Evolutionary conservation across 2,888 invertebrate genomes (phyloP).

Genomic region (Euclidia mi): DNA sequence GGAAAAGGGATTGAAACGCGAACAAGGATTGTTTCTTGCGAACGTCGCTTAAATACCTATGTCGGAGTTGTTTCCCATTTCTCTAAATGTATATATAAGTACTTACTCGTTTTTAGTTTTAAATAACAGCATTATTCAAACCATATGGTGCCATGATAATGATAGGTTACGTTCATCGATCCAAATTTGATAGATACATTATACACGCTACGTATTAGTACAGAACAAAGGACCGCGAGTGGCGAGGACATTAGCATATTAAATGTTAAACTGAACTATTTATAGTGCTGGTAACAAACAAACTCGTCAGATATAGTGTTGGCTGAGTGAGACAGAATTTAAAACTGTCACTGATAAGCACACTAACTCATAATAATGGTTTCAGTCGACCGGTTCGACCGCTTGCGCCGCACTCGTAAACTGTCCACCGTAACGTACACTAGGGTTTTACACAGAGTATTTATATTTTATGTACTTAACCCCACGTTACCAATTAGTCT

Average conservation of each 20-base stretch:
- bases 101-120: conserved; percentile 11
- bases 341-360: conserved; percentile 75
- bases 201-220: too few species aligned
- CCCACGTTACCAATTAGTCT: conserved; percentile 51
- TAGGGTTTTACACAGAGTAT: conserved; percentile 37
- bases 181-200: too few species aligned
- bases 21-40: conserved; percentile 39
- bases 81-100: conserved; percentile 15
- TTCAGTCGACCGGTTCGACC: conserved; percentile 40
- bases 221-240: background rate
- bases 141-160: too few species aligned
- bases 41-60: conserved; percentile 29
- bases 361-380: conserved; percentile 75
- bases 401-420: conserved; percentile 41
- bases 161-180: too few species aligned
- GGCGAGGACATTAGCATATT: background rate
- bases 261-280: conserved; percentile 8
- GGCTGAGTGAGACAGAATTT: conserved; percentile 67
- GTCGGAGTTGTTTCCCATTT: conserved; percentile 30
- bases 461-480: conserved; percentile 51
- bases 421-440: conserved; percentile 40
- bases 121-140: too few species aligned
- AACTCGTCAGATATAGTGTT: conserved; percentile 56
- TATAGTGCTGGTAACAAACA: conserved; percentile 20
- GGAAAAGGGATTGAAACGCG: conserved; percentile 44